Conservation (phyloP, 2,888 invertebrate genomes). For the Desoria tigrina region DNA sequence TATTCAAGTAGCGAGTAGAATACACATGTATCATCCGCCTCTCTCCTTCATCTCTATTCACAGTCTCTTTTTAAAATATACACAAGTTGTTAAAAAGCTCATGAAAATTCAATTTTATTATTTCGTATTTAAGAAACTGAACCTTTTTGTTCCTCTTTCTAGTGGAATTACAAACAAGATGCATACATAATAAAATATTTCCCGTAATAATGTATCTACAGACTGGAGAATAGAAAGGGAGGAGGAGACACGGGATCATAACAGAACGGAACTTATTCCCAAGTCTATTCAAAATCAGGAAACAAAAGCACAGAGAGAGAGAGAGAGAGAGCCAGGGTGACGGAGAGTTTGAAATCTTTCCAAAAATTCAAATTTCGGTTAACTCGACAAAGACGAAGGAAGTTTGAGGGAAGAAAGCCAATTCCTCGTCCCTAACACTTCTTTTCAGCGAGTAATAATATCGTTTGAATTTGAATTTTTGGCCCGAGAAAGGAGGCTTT, state of each 20-base stretch:
- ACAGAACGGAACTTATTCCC: constrained; percentile 18
- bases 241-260: constrained; percentile 12
- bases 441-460: neutral
- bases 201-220: neutral
- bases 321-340: neutral
- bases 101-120: constrained; percentile 27
- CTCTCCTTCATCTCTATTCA: neutral
- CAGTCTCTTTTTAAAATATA: neutral
- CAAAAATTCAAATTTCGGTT: constrained; percentile 21
- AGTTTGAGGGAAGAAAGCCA: constrained; percentile 4
- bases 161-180: constrained; percentile 7
- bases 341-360: constrained; percentile 17
- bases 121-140: constrained; percentile 19
- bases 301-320: constrained; percentile 14
- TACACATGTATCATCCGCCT: no score
- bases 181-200: neutral
- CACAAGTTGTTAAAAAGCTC: constrained; percentile 24
- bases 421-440: neutral
- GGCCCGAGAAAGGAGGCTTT: neutral
- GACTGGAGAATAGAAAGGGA: neutral
- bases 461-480: constrained; percentile 16
- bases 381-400: neutral
- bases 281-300: neutral
- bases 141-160: constrained; percentile 18
- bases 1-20: no score